Evolutionary conservation across 1,140 invertebrate genomes (phyloP).

Genomic region (Drosophila ironensis): DNA sequence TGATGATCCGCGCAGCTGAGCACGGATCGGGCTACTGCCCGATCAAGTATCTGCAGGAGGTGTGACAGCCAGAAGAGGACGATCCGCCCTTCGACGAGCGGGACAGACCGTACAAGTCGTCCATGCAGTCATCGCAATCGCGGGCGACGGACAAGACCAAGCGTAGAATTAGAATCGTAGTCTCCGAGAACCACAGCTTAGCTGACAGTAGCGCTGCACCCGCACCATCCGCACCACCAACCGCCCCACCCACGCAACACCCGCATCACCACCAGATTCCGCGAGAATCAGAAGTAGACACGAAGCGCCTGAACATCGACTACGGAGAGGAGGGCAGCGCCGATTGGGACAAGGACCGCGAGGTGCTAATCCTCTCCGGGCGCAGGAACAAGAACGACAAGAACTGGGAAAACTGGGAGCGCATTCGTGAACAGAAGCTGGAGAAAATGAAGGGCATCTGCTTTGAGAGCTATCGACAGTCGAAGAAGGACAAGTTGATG

Average conservation of each 20-base stretch:
- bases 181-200: slow-evolving; percentile 69
- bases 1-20: slow-evolving; percentile 94
- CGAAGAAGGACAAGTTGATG: slow-evolving; percentile 83
- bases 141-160: slow-evolving; percentile 77
- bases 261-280: slow-evolving; percentile 23
- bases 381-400: slow-evolving; percentile 80
- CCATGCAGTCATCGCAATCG: slow-evolving; percentile 59
- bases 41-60: slow-evolving; percentile 91
- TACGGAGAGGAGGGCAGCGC: slow-evolving; percentile 60
- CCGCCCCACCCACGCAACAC: slow-evolving; percentile 1
- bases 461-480: slow-evolving; percentile 80
- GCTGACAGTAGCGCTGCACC: slow-evolving; percentile 46
- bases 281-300: slow-evolving; percentile 35
- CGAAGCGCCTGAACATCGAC: slow-evolving; percentile 72
- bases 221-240: slow-evolving; percentile 12
- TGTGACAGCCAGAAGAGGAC: slow-evolving; percentile 87
- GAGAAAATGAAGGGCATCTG: slow-evolving; percentile 81
- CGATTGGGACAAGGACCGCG: slow-evolving; percentile 63
- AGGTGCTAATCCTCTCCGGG: slow-evolving; percentile 53
- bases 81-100: slow-evolving; percentile 74
- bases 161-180: slow-evolving; percentile 81
- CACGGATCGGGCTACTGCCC: slow-evolving; percentile 92
- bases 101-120: slow-evolving; percentile 72
- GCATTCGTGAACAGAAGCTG: slow-evolving; percentile 80
- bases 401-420: slow-evolving; percentile 82